Conservation (phyloP, 2,113 vertebrate species). For the Trematomus loennbergii region DNA sequence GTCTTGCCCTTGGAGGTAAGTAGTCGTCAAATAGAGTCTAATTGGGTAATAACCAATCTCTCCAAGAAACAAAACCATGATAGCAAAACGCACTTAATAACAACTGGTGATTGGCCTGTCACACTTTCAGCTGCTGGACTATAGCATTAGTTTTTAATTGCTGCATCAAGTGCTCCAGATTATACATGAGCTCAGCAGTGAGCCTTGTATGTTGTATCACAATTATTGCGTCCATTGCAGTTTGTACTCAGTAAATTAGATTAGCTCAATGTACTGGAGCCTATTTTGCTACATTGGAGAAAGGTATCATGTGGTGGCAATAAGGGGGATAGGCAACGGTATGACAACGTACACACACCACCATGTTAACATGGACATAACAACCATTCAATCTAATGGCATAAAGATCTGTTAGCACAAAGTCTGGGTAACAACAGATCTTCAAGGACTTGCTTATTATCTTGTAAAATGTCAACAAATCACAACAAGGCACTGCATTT, state of each 20-base stretch:
- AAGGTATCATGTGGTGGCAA: not conserved
- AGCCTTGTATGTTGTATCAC: not conserved
- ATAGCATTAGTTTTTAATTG: not conserved
- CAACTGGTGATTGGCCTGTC: not conserved
- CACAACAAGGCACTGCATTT: too few species aligned
- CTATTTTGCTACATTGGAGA: constrained; percentile 1
- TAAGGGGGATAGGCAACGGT: not conserved
- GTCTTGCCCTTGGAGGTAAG: not conserved
- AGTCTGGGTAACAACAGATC: not conserved
- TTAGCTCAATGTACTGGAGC: not conserved
- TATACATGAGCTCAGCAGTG: not conserved
- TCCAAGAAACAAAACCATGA: not conserved
- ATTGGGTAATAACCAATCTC: not conserved
- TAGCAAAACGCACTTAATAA: not conserved
- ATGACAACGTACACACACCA: not conserved
- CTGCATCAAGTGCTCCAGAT: not conserved
- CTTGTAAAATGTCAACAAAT: not conserved
- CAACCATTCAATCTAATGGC: not conserved
- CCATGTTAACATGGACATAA: not conserved
- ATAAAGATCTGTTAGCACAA: not conserved
- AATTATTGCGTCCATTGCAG: not conserved
- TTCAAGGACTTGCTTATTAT: not conserved
- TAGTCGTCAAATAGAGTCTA: not conserved
- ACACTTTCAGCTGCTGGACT: not conserved
- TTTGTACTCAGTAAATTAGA: not conserved